These are phyloP conservation scores for Gastracanthus pulcherrimus DNA, from an alignment of 2,888 invertebrate genomes.

Conservation along the genomic window DNA sequence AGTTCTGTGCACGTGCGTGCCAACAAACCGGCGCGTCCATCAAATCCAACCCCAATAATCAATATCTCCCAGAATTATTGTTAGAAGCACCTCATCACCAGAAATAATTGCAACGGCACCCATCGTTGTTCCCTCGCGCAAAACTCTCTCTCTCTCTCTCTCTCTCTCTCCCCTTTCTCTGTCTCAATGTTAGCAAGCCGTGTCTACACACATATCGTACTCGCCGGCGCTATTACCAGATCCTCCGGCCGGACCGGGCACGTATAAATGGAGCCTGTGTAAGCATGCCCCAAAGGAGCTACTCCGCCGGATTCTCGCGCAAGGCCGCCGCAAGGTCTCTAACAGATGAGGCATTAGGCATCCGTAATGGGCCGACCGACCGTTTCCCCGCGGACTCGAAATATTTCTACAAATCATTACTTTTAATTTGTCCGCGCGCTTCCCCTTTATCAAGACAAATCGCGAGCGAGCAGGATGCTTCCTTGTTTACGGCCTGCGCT, in stretches of 20 bases:
- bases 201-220: conserved; percentile 7
- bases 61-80: no score
- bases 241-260: conserved; percentile 70
- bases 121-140: no score
- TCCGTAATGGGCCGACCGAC: conserved; percentile 61
- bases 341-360: conserved; percentile 77
- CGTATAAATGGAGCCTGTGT: conserved; percentile 74
- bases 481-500: no score
- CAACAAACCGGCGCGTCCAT: no score
- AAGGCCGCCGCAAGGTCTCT: conserved; percentile 45
- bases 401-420: conserved; percentile 78
- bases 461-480: conserved; percentile 17
- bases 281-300: conserved; percentile 72
- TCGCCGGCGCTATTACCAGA: conserved; percentile 59
- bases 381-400: conserved; percentile 62
- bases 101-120: conserved; percentile 14
- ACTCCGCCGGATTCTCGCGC: neutral
- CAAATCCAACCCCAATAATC: no score
- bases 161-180: no score
- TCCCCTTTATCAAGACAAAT: conserved; percentile 57
- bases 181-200: neutral
- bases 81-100: neutral
- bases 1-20: no score
- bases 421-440: conserved; percentile 75
- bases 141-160: no score